Evolutionary conservation across 1,140 invertebrate species (phyloP).

Genomic region (Papilio machaon): DNA sequence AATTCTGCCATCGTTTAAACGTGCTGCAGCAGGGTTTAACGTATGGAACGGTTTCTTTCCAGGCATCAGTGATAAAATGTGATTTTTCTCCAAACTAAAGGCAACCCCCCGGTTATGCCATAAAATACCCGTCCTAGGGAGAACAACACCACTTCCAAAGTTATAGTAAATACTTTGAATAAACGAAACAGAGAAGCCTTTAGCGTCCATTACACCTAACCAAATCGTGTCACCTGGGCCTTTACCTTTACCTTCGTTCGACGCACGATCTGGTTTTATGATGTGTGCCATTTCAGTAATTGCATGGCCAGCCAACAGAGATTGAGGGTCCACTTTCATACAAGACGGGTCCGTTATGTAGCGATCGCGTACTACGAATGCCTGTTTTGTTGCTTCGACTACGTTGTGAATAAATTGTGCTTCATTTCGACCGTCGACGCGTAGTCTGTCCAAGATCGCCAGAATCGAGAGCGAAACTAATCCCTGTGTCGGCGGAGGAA

Average conservation of each 20-base stretch:
- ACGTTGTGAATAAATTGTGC: slow-evolving; percentile 69
- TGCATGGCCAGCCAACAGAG: slow-evolving; percentile 52
- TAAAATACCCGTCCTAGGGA: slow-evolving; percentile 70
- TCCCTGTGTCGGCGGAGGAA: slow-evolving; percentile 73
- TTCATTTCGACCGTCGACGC: slow-evolving; percentile 68
- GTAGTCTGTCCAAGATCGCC: slow-evolving; percentile 68
- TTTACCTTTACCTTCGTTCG: slow-evolving; percentile 50
- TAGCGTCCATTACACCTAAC: slow-evolving; percentile 74
- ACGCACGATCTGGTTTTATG: slow-evolving; percentile 55
- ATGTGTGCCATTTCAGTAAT: slow-evolving; percentile 64
- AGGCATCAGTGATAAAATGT: slow-evolving; percentile 60
- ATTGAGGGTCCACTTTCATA: slow-evolving; percentile 65
- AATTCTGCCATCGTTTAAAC: slow-evolving; percentile 64
- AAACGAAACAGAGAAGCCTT: slow-evolving; percentile 74
- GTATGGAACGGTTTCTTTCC: slow-evolving; percentile 75
- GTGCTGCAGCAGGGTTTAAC: slow-evolving; percentile 69
- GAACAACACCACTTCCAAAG: slow-evolving; percentile 68
- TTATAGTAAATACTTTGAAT: slow-evolving; percentile 71
- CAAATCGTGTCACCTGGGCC: slow-evolving; percentile 72
- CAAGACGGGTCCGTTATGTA: slow-evolving; percentile 70
- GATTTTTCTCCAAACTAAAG: slow-evolving; percentile 60
- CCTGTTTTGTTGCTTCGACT: slow-evolving; percentile 75
- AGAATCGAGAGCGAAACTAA: slow-evolving; percentile 69
- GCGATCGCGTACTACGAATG: slow-evolving; percentile 66
- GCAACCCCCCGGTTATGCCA: slow-evolving; percentile 73